phyloP scores from a whole-genome alignment of 2,797 vertebrate species.

The Acropternis orthonyx region DNA sequence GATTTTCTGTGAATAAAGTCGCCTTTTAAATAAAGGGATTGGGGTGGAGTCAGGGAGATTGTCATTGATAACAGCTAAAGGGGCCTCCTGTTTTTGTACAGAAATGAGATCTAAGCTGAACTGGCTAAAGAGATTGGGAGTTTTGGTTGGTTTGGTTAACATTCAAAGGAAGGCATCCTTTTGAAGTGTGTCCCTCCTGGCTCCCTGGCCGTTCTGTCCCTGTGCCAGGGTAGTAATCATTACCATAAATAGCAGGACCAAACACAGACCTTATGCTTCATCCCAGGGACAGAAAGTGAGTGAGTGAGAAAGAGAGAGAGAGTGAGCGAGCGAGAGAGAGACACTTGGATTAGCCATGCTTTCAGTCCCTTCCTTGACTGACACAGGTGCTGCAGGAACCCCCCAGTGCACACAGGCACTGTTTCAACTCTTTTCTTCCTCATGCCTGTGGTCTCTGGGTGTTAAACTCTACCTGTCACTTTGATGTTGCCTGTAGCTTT shows the following conservation, averaged over 20 bases:
- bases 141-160: not conserved
- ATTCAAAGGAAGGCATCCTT: not conserved
- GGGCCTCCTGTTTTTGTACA: not conserved
- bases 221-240: accelerated
- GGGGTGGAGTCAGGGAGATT: not conserved
- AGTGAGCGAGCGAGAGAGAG: too few species aligned
- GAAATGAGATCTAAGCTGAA: not conserved
- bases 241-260: not conserved
- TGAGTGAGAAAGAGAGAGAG: too few species aligned
- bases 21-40: not conserved
- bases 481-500: constrained; percentile 71
- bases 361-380: not conserved
- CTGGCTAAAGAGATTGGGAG: not conserved
- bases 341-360: not conserved
- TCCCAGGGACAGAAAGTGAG: not conserved
- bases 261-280: not conserved
- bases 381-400: not conserved
- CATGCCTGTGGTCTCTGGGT: accelerated
- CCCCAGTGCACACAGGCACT: not conserved
- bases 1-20: not conserved
- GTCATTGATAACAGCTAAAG: not conserved
- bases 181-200: not conserved
- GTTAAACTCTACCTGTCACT: constrained; percentile 76
- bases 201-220: not conserved
- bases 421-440: not conserved